Conservation (phyloP, 2,888 invertebrate genomes). For the Chaetoderma sp. region DNA sequence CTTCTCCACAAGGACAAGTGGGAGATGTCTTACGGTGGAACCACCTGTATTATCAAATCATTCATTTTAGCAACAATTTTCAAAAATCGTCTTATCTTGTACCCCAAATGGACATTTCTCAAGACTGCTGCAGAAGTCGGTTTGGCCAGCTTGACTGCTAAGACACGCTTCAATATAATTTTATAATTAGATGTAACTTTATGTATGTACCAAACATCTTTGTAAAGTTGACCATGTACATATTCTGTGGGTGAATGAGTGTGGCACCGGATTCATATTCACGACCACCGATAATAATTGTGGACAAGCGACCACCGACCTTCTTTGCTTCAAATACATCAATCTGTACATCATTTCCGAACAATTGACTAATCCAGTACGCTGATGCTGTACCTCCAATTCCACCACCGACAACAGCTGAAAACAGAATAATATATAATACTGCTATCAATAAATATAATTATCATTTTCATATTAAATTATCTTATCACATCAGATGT, state of each 20-base stretch:
- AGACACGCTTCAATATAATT: not conserved
- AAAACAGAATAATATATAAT: no score
- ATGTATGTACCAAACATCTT: constrained; percentile 71
- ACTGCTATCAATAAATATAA: no score
- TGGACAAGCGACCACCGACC: constrained; percentile 75
- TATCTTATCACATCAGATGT: no score
- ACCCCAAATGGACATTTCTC: no score
- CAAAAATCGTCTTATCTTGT: constrained; percentile 35
- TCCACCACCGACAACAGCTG: constrained; percentile 77
- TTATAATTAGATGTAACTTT: not conserved
- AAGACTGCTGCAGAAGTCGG: no score
- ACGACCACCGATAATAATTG: constrained; percentile 70
- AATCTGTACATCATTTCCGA: constrained; percentile 69
- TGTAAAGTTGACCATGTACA: constrained; percentile 74
- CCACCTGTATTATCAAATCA: not conserved
- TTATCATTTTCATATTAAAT: no score
- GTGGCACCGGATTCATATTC: constrained; percentile 76
- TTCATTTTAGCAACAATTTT: no score
- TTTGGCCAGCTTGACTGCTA: not conserved
- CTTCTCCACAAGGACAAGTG: no score
- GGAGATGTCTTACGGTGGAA: not conserved
- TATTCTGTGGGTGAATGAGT: constrained; percentile 75
- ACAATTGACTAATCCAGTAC: constrained; percentile 72
- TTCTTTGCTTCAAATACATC: constrained; percentile 74
- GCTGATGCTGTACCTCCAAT: constrained; percentile 76